phyloP scores from a whole-genome alignment of 1,140 invertebrate species.

The Ceratosolen fusciceps region DNA sequence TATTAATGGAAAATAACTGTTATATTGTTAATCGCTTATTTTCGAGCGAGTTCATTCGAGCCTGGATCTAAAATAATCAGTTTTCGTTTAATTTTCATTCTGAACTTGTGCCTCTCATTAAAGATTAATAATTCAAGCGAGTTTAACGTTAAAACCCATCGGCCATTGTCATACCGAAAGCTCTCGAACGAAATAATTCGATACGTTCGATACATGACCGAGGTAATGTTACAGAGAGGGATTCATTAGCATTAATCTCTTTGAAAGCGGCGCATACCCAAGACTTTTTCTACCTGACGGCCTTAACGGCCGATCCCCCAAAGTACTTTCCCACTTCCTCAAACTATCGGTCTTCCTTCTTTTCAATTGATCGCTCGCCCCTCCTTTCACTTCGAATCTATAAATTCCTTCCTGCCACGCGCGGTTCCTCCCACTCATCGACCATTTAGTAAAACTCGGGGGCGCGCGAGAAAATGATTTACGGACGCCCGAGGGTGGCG shows the following conservation, averaged over 20 bases:
- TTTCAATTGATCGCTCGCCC: not conserved
- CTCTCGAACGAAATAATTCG: not conserved
- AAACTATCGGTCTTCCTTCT: not conserved
- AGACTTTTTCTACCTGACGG: not conserved
- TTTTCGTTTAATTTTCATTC: not conserved
- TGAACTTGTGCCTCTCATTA: not conserved
- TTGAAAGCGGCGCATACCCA: not conserved
- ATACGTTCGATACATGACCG: not conserved
- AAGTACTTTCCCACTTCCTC: not conserved
- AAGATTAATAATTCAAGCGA: not conserved
- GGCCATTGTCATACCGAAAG: not conserved
- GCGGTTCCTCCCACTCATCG: not conserved
- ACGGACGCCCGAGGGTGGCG: constrained; percentile 52
- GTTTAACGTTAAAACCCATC: not conserved
- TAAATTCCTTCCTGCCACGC: not conserved
- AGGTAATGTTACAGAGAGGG: not conserved
- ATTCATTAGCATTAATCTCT: not conserved
- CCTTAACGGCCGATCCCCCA: not conserved
- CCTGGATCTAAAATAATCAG: not conserved
- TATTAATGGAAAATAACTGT: not conserved
- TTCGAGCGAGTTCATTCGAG: not conserved
- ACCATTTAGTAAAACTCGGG: not conserved
- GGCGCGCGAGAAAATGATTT: constrained; percentile 54
- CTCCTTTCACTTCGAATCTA: not conserved
- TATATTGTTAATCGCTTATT: not conserved